phyloP scores from a whole-genome alignment of 1,140 invertebrate species.

The Aethina tumida region DNA sequence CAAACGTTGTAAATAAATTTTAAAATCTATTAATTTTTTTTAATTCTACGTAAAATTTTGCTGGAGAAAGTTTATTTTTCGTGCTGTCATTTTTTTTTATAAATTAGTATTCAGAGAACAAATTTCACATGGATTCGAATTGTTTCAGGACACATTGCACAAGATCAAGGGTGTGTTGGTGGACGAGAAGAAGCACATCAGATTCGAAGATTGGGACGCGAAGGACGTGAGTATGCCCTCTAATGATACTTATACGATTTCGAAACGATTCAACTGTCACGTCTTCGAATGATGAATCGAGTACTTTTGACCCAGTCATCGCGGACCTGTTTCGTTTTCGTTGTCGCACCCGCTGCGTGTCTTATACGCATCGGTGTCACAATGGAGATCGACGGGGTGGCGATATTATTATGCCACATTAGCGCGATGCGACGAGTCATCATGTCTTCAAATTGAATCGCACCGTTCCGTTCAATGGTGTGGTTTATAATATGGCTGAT shows the following conservation, averaged over 20 bases:
- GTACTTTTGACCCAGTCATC: constrained; percentile 10
- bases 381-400: constrained; percentile 15
- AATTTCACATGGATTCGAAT: no score
- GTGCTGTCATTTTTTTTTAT: no score
- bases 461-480: neutral
- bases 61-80: no score
- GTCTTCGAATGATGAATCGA: constrained; percentile 13
- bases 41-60: no score
- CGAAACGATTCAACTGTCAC: constrained; percentile 1
- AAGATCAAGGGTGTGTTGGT: constrained; percentile 81
- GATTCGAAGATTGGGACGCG: constrained; percentile 86
- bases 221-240: constrained; percentile 67
- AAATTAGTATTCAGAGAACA: no score
- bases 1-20: no score
- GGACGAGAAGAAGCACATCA: constrained; percentile 87
- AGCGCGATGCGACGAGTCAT: constrained; percentile 8
- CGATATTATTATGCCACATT: constrained; percentile 20
- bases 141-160: constrained; percentile 33
- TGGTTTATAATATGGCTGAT: neutral
- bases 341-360: constrained; percentile 6
- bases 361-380: constrained; percentile 5
- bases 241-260: constrained; percentile 3
- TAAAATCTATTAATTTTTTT: no score
- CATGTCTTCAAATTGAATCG: constrained; percentile 6
- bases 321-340: constrained; percentile 10